Base-by-base conservation (phyloP, 2,888 invertebrate genomes). In the Philhelius pedissequus region DNA sequence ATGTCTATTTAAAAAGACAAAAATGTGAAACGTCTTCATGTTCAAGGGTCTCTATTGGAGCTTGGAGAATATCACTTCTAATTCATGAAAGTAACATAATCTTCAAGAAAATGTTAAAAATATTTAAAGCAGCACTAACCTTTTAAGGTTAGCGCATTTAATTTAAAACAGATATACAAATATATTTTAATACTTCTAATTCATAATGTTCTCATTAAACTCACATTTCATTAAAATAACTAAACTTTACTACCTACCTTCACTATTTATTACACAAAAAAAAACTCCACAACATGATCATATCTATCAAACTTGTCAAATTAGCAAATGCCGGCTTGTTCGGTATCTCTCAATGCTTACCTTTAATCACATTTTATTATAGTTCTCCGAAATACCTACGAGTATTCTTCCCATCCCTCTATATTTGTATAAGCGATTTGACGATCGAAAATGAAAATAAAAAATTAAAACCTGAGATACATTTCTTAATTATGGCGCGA, bases 321-420 rank as follows among this genome's bases (percentile, higher is more conserved):
- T 62, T 43, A 30, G 35, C 30, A 30, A 66, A 20, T 56, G 30
- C 69, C 20, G 64, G 25, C 56, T 58, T 27, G n/a, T 32, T 11
- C n/a, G n/a, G 11, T 70, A 70, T 56, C 80, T 70, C 64, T 81
- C 80, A 81, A 70, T 81, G 58, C 64, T 45, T n/a, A n/a, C n/a
- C n/a, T n/a, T n/a, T 71, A 81, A 75, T 76, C 70, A 73, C 66
- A 78, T 71, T 38, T 66, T 32, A 50, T 50, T 50, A 40, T 43
- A 58, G 43, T 69, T 80, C 75, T 50, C 9, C 25, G 69, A 38
- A 73, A 62, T n/a, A n/a, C n/a, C n/a, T n/a, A n/a, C n/a, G n/a
- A 2, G 1, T 52, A 43, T 30, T 62, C 27, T 58, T 66, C 58
- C 30, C 25, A 38, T 66, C 43, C 52, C 22, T 60, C 13, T n/a